Evolutionary conservation across 2,888 invertebrate species (phyloP).

Genomic region (Leucozona laternaria): DNA sequence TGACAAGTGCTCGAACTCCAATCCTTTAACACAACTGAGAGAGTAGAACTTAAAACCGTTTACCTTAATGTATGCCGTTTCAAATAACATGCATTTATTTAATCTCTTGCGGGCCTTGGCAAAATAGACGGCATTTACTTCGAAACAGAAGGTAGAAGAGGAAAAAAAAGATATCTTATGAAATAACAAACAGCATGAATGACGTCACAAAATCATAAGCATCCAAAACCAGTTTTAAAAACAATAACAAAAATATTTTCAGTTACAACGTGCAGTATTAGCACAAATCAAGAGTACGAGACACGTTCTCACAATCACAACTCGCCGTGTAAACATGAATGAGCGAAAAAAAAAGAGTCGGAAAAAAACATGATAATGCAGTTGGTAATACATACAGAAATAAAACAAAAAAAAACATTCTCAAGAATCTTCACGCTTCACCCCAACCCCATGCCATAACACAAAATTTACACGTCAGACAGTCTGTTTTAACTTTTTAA

Average conservation of each 20-base stretch:
- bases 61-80: no score
- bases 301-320: background rate
- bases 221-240: background rate
- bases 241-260: background rate
- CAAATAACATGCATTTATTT: background rate
- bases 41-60: background rate
- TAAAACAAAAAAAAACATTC: slow-evolving; percentile 20
- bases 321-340: background rate
- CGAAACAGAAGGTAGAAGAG: background rate
- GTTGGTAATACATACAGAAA: slow-evolving; percentile 6
- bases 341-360: background rate
- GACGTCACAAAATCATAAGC: background rate
- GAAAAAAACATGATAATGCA: background rate
- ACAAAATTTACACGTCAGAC: background rate
- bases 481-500: background rate
- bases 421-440: slow-evolving; percentile 9
- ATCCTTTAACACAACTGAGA: no score
- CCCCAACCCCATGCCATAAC: background rate
- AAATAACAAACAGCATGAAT: background rate
- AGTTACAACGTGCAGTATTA: background rate
- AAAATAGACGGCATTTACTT: background rate
- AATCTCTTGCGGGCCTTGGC: no score
- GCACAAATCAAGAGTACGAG: background rate
- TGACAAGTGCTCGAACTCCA: no score
- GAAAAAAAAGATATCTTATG: background rate